Conservation (phyloP, 2,888 invertebrate species). For the Trachelus troglodyta region DNA sequence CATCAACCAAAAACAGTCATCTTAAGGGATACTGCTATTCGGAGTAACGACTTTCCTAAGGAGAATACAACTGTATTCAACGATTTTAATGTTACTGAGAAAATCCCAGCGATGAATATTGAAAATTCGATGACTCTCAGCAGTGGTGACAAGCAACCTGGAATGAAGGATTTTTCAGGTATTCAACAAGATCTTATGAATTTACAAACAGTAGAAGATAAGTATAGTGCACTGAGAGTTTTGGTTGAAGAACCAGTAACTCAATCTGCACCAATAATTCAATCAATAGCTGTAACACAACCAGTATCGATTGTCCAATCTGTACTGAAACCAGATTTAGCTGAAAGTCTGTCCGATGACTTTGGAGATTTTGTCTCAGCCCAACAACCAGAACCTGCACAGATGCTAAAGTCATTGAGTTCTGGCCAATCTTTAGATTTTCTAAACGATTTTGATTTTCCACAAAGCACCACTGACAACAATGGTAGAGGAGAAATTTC, state of each 20-base stretch:
- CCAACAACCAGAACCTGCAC: slow-evolving; percentile 40
- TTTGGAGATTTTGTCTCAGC: slow-evolving; percentile 68
- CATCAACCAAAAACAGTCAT: slow-evolving; percentile 61
- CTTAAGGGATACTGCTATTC: slow-evolving; percentile 61
- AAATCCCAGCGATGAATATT: background rate
- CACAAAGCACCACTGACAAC: slow-evolving; percentile 27
- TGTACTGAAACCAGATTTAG: slow-evolving; percentile 23
- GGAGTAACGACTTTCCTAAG: slow-evolving; percentile 48
- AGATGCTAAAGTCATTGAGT: slow-evolving; percentile 23
- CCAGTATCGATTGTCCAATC: slow-evolving; percentile 20
- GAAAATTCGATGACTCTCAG: background rate
- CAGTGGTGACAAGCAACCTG: too few relatives aligned
- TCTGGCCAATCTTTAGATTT: slow-evolving; percentile 41
- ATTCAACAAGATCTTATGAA: slow-evolving; percentile 58
- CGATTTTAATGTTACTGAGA: background rate
- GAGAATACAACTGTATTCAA: background rate
- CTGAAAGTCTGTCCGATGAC: slow-evolving; percentile 55
- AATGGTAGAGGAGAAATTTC: slow-evolving; percentile 41
- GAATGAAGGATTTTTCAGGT: background rate
- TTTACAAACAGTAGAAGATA: slow-evolving; percentile 62
- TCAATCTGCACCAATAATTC: slow-evolving; percentile 18
- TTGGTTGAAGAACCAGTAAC: slow-evolving; percentile 52
- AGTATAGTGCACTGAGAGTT: slow-evolving; percentile 67
- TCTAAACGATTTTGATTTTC: slow-evolving; percentile 51
- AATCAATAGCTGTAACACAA: slow-evolving; percentile 21